Evolutionary conservation across 2,888 invertebrate genomes (phyloP), one percentile per base, ranked within the genome.

Genomic region (Caenorhabditis macrosperma): DNA sequence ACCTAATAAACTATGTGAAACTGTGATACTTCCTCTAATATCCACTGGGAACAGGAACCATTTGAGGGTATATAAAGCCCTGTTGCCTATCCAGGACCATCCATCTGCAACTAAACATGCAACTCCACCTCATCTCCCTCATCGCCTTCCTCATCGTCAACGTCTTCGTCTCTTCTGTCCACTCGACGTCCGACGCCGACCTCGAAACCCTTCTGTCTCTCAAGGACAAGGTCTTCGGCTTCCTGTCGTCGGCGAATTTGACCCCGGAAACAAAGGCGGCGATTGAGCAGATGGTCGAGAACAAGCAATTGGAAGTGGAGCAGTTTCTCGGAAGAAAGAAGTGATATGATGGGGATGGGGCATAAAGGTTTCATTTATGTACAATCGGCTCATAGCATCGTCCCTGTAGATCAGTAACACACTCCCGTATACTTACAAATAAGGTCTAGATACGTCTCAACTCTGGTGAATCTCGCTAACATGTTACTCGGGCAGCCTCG

Each of bases 401-500:
- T 4, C 28, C 50, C 50, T 26, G 50, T 50, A 52, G 24, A 52
- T 46, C 69, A 83, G 60, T 87, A 88, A 59, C 88, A 88, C 48
- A 88, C 84, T 17, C 88, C 88, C 26, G 88, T 88, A 50, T 82
- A 79, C 64, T 82, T 71, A 63, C 88, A 88, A 52, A 88, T 88
- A 17, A 79, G 72, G 1, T 78, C 57, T 17, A 88, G 68, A 72
- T 89, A 89, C 5, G 72, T 57, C 50, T 82, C 84, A 7, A 88
- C 84, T 35, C 85, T 74, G 0, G 89, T 89, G 63, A 90, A 90
- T 48, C 86, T 82, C 0, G 87, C 90, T 33, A 90, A 61, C 81
- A 89, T 87, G 78, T 90, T 89, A 7, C 90, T 71, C 6, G 90
- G 88, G 66, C 90, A 90, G 41, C 88, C 89, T 20, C 79, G 74